Evolutionary conservation across 2,113 vertebrate genomes (phyloP), one percentile per base, ranked within the genome.

Genomic region (Dromaius novaehollandiae): DNA sequence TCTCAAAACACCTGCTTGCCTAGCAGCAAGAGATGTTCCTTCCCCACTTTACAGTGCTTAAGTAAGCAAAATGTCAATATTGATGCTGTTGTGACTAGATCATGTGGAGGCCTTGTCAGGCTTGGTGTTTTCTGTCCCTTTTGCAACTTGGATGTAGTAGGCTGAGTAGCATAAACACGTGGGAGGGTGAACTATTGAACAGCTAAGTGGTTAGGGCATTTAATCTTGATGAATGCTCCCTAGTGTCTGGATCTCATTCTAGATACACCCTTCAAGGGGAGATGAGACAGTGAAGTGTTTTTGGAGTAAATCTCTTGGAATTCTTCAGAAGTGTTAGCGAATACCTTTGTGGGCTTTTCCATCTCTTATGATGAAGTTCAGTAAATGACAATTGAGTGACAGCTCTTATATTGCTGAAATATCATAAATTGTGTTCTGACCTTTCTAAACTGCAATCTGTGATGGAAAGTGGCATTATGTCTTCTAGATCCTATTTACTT

Each of bases 31-130:
- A 26, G 88, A 34, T 76, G 3, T 89, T 93, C 28, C 66, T 88
- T 71, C 25, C 79, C 38, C 5, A 24, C 4, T 34, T 36, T 13
- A 3, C 0, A 4, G 44, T 81, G 88, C 65, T 96, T n/a, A 73
- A 86, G 25, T 50, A 46, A 88, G 73, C 12, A 53, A 4, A 92
- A 66, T 83, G 90, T 94, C 79, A 88, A 70, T 93, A 89, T 93
- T 95, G 85, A 78, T 79, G 88, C 63, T 69, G 74, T 78, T 88
- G 40, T 61, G 91, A 48, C 56, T 75, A 7, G 51, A 42, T 91
- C 34, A 1, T 4, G 50, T 20, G 24, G 26, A 55, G 70, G 36
- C 28, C 70, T 74, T 30, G 13, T 77, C 46, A 21, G 75, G 55
- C 46, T 65, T 2, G 2, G 64, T n/a, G 21, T 77, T 91, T 83